Base-by-base conservation (phyloP, 2,888 invertebrate species). In the Phortica okadai region DNA sequence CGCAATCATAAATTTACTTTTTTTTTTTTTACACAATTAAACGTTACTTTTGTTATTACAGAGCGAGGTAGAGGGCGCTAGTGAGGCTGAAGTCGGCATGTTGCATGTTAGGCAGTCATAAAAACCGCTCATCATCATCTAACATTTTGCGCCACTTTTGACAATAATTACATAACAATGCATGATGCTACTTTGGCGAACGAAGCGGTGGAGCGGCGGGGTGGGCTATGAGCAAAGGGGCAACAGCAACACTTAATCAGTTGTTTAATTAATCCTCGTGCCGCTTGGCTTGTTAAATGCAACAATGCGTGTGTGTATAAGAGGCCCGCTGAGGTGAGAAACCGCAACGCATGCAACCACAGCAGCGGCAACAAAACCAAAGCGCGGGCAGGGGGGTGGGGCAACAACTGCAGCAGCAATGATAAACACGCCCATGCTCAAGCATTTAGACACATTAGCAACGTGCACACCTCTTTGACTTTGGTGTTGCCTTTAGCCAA, bases 1-100 rank as follows among this genome's bases (percentile, higher is more conserved):
- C 54, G 14, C 54, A 72, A 25, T 72, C 70, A 72, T 72, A 72
- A 72, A 72, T 72, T 72, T 14, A 33, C 54, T 56, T 72, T 50
- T 70, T 56, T 56, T 50, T 70, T 70, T 21, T 64, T 33, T 21
- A 11, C 25, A 54, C 62, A 62, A 62, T 62, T 25, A 16, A 25
- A 21, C 25, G 59, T 21, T 59, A 50, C 50, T 50, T 21, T 21
- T 59, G 16, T 59, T 16, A 59, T 21, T 11, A 16, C 16, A 16
- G 11, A 56, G 16, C 6, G 6, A 1, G 16, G 0, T 0, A 56
- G 56, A 56, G 16, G 56, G 56, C 10, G 16, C 10, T 5, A n/a
- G 56, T 1, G 16, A 56, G 14, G 16, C 16, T 8, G 21, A 16
- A 21, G 8, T 7, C 25, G 16, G 25, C 62, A 25, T 16, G 56